phyloP scores from a whole-genome alignment of 1,140 invertebrate species.

The Wiebesia pumilae region DNA sequence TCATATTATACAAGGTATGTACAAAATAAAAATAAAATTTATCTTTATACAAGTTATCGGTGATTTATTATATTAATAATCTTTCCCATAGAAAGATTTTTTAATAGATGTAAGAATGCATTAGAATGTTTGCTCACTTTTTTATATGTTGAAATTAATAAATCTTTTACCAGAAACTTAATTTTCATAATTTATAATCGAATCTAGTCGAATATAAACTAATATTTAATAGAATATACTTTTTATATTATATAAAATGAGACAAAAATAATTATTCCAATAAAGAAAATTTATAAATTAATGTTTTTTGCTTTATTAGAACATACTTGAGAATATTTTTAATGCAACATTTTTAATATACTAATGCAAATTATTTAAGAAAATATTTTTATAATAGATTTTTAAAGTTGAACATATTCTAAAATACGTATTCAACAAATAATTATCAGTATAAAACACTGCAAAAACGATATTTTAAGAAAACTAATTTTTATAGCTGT shows the following conservation, averaged over 20 bases:
- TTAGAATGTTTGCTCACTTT: neutral
- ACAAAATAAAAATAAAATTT: conserved; percentile 63
- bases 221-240: neutral
- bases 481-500: neutral
- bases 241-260: neutral
- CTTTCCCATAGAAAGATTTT: conserved; percentile 4
- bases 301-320: neutral
- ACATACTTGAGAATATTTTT: too few relatives aligned
- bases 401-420: neutral
- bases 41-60: conserved; percentile 53
- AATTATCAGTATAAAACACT: neutral
- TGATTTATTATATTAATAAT: conserved; percentile 15
- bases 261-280: neutral
- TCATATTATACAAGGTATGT: conserved; percentile 66
- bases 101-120: conserved; percentile 31
- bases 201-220: neutral
- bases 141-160: neutral
- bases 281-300: neutral
- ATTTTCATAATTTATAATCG: neutral
- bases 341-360: neutral
- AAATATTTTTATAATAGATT: neutral
- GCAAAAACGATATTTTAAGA: neutral
- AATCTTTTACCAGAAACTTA: neutral
- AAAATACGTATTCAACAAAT: neutral
- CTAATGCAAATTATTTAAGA: neutral